phyloP scores from a whole-genome alignment of 2,797 vertebrate species.

The Sebastes baramenuke region DNA sequence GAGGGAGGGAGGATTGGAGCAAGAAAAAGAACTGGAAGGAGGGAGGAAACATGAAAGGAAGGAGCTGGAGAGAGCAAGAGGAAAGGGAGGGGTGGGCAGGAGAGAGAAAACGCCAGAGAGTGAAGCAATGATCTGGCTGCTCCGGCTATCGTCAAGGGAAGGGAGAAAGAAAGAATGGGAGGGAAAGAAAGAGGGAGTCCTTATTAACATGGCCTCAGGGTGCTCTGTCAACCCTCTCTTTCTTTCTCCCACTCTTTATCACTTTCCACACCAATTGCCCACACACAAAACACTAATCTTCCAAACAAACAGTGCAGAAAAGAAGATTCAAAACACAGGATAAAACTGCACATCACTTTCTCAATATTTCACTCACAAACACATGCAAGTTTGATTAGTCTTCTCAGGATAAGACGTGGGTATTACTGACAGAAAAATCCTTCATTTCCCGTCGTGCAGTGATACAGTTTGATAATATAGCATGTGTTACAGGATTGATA shows the following conservation, averaged over 20 bases:
- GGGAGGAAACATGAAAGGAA: conserved; percentile 61
- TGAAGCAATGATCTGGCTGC: conserved; percentile 72
- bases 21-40: conserved; percentile 28
- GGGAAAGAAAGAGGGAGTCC: conserved; percentile 33
- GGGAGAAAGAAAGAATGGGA: conserved; percentile 39
- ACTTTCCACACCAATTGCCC: conserved; percentile 47
- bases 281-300: conserved; percentile 43
- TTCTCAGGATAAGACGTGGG: background rate
- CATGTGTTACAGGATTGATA: conserved; percentile 22
- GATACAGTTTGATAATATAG: conserved; percentile 7
- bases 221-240: conserved; percentile 50
- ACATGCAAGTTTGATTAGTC: background rate
- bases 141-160: conserved; percentile 62
- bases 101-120: conserved; percentile 47
- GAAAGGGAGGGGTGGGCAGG: conserved; percentile 40
- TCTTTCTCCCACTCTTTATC: conserved; percentile 59
- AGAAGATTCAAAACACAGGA: conserved; percentile 15
- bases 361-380: background rate
- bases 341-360: background rate
- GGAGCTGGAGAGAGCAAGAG: conserved; percentile 33
- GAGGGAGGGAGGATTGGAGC: conserved; percentile 40
- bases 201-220: conserved; percentile 58
- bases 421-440: background rate
- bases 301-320: conserved; percentile 19
- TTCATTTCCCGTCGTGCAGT: background rate